These are phyloP conservation scores for Mus pahari DNA, from an alignment of 2,113 vertebrate genomes.

Conservation along the genomic window DNA sequence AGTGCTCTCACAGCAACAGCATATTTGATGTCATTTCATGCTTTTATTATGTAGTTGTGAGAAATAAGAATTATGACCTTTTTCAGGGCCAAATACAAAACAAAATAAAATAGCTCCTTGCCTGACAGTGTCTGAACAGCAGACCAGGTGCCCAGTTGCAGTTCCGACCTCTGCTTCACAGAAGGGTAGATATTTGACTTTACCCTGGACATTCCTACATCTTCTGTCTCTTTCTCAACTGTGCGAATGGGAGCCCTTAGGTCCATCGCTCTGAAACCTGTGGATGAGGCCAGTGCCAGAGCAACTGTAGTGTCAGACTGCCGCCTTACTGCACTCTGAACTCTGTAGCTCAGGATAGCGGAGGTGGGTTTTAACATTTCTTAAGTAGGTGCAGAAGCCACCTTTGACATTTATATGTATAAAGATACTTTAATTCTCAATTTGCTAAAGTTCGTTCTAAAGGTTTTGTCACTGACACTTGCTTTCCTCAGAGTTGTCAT, in stretches of 20 bases:
- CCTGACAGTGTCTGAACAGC: not conserved
- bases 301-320: not conserved
- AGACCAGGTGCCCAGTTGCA: not conserved
- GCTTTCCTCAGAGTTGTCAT: not conserved
- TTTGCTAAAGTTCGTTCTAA: not conserved
- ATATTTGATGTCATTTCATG: slow-evolving; percentile 33
- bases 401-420: slow-evolving; percentile 29
- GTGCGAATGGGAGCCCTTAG: not conserved
- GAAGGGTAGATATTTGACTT: not conserved
- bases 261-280: not conserved
- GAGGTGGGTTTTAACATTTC: not conserved
- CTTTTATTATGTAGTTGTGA: not conserved
- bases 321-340: not conserved
- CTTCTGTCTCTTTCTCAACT: not conserved
- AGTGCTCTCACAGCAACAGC: not conserved
- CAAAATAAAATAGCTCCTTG: not conserved
- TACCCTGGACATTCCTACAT: not conserved
- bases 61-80: not conserved
- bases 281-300: not conserved
- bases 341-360: not conserved
- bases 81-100: not conserved
- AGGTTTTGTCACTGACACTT: not conserved
- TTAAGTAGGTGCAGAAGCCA: not conserved
- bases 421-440: not conserved
- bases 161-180: not conserved